Base-by-base conservation (phyloP, 2,888 invertebrate genomes). In the Nemotelus pantherinus region DNA sequence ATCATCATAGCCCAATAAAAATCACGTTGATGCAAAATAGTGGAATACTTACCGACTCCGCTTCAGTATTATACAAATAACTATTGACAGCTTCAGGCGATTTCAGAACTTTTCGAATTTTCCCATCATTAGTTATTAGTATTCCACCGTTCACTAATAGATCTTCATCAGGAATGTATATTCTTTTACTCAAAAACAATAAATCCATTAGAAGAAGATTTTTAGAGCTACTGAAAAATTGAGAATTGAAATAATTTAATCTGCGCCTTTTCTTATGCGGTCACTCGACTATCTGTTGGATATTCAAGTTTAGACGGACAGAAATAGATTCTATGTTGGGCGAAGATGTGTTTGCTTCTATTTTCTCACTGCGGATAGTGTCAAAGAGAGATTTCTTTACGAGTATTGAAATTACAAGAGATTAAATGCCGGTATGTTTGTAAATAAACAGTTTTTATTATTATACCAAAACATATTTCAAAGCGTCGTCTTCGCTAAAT, bases 61-160 rank as follows among this genome's bases (percentile, higher is more conserved):
- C 88, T 81, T 88, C 88, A 78, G 86, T 86, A 81, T 83, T 86
- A 80, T 89, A 88, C 53, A 88, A 83, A 80, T 89, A 84, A 43
- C 89, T 84, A 84, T 87, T 86, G 39, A 89, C 86, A 76, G 88
- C 88, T 81, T 89, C 87, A 7, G 86, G 82, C 60, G 88, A 87
- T 53, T 85, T 87, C 3, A 92, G 82, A 53, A 93, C 85, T 81
- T 88, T 85, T 80, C 88, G 85, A 81, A 93, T 92, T 81, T 88
- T 88, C 25, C 92, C 93, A 83, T 89, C 86, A 2, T 83, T 83
- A 71, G 85, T 84, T 43, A 92, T 90, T 53, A 93, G 84, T 80
- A 92, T 89, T 45, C 90, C 91, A 60, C 91, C 92, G 79, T 90
- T 88, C 25, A 88, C 83, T 70, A 91, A 88, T 64, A 86, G 87